phyloP scores from a whole-genome alignment of 2,888 invertebrate genomes.

The Drosophila kuntzei region DNA sequence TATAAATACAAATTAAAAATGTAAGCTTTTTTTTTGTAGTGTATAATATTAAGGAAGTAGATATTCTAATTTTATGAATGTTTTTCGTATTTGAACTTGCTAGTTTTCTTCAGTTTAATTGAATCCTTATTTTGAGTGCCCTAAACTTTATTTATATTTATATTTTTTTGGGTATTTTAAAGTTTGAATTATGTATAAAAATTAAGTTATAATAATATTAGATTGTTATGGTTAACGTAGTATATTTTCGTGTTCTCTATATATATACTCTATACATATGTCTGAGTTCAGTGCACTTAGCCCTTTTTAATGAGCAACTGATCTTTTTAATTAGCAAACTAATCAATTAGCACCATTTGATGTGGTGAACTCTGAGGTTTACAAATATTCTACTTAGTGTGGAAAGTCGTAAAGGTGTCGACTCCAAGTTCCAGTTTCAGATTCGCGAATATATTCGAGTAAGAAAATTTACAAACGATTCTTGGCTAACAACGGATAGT shows the following conservation, averaged over 20 bases:
- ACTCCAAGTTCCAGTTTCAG: background rate
- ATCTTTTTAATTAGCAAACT: background rate
- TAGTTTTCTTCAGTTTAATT: too few relatives aligned
- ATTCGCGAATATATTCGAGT: background rate
- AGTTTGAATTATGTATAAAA: too few relatives aligned
- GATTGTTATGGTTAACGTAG: background rate
- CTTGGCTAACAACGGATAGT: background rate
- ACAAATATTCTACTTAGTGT: background rate
- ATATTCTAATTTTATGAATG: too few relatives aligned
- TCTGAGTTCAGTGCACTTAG: background rate
- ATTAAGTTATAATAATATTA: too few relatives aligned
- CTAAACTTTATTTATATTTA: too few relatives aligned
- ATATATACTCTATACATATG: background rate
- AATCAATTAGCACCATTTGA: conserved; percentile 4
- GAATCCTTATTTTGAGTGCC: too few relatives aligned
- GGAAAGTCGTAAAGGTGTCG: background rate
- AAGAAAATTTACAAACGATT: background rate
- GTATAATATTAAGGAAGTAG: too few relatives aligned
- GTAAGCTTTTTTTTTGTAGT: too few relatives aligned
- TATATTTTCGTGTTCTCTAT: background rate
- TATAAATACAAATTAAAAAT: too few relatives aligned
- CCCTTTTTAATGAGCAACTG: background rate
- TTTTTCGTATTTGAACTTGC: too few relatives aligned
- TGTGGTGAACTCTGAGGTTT: background rate
- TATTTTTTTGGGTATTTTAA: too few relatives aligned